Conservation (phyloP, 1,140 invertebrate genomes). For the Heliconius nattereri region DNA sequence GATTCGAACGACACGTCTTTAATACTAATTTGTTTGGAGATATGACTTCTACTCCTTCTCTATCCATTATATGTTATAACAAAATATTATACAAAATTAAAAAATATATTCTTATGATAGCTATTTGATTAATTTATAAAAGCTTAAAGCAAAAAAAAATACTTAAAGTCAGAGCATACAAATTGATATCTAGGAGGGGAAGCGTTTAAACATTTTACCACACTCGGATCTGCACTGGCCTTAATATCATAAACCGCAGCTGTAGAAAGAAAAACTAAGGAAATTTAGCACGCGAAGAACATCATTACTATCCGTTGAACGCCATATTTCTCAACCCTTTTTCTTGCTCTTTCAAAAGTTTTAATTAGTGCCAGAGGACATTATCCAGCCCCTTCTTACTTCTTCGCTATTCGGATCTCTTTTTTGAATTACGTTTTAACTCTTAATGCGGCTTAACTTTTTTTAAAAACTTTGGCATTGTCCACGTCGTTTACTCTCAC, state of each 20-base stretch:
- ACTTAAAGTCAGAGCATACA: neutral
- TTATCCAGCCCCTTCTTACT: conserved; percentile 70
- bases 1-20: too few species aligned
- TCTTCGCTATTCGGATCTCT: conserved; percentile 43
- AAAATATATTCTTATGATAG: too few species aligned
- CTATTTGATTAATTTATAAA: too few species aligned
- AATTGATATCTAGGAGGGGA: neutral
- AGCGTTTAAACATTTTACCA: neutral
- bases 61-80: too few species aligned
- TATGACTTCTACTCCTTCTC: too few species aligned
- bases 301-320: conserved; percentile 73
- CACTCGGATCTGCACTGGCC: conserved; percentile 4
- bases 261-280: conserved; percentile 64
- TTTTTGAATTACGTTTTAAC: conserved; percentile 50
- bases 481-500: conserved; percentile 25
- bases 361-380: conserved; percentile 80
- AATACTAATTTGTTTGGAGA: too few species aligned
- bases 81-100: too few species aligned
- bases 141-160: neutral
- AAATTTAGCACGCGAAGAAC: conserved; percentile 66
- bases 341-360: conserved; percentile 73
- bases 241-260: conserved; percentile 48
- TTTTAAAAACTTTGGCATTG: conserved; percentile 19
- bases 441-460: conserved; percentile 27
- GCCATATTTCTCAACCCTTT: conserved; percentile 79